These are phyloP conservation scores for Eulimnadia texana DNA, from an alignment of 1,140 invertebrate genomes.

Conservation along the genomic window DNA sequence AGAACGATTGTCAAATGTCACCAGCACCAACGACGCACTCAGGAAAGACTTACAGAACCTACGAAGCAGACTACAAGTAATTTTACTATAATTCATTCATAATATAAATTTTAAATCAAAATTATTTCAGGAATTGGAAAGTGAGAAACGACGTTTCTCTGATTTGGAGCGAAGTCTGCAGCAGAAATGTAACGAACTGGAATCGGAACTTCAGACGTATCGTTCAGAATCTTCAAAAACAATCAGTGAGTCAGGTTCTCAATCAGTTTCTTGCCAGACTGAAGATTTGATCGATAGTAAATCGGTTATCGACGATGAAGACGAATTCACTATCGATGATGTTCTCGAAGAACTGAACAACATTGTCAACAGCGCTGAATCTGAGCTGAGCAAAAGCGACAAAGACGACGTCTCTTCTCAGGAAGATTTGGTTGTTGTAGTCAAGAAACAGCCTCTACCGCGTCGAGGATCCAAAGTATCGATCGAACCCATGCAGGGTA, in stretches of 20 bases:
- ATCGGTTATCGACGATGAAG: constrained; percentile 36
- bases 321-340: constrained; percentile 71
- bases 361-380: constrained; percentile 68
- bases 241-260: not conserved
- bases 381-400: constrained; percentile 22
- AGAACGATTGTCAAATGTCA: constrained; percentile 10
- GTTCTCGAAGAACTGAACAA: constrained; percentile 70
- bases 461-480: constrained; percentile 5
- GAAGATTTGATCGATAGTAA: not conserved
- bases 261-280: not conserved
- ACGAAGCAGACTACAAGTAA: constrained; percentile 4
- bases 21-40: constrained; percentile 14
- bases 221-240: not conserved
- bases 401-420: not conserved
- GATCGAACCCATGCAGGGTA: not conserved
- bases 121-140: constrained; percentile 1
- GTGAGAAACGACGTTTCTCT: constrained; percentile 1
- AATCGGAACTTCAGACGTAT: not conserved
- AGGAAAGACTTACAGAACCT: constrained; percentile 5
- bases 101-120: not conserved
- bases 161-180: constrained; percentile 1
- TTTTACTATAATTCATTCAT: not conserved
- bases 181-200: not conserved
- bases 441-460: constrained; percentile 6
- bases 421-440: not conserved